Evolutionary conservation across 2,797 vertebrate genomes (phyloP), one percentile per base, ranked within the genome.

Genomic region (Lates japonicus): DNA sequence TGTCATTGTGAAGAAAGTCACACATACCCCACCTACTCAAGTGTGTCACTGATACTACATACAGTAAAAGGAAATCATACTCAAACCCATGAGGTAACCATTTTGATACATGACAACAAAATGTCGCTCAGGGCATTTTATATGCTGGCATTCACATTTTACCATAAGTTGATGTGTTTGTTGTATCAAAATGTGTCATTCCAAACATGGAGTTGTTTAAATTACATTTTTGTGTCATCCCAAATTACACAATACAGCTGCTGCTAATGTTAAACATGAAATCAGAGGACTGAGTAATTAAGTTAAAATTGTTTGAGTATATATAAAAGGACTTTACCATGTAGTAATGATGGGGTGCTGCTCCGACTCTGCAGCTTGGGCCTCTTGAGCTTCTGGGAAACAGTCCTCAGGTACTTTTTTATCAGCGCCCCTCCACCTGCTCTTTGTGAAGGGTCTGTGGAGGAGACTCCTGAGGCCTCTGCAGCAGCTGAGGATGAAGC

Each of bases 321-420:
- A n/a, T 0, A 1, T 13, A 4, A 11, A 10, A 59, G 20, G 0
- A 6, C 9, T 54, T 37, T 88, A 96, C 95, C 95, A 78, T 80
- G 59, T 31, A 90, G 74, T 63, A 88, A 12, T 19, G 72, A 20
- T 0, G 76, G 41, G 7, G 78, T 73, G 83, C 94, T 94, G 86
- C 63, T 87, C n/a, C 93, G 90, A 39, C 75, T 89, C 66, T 90
- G 93, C 42, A 94, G 80, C 65, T 76, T 89, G 3, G 95, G 96
- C 81, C 90, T 95, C 61, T 93, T 96, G 42, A 97, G 95, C 81
- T 92, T 96, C 87, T 96, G 95, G 7, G 96, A 95, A 70, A 97
- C 87, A 5, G 93, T 95, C 72, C 90, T 93, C 76, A 97, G 88
- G 78, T 96, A 97, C 87, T 95, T 97, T 71, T 95, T 95, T 0